Percentiles rank a stretch among this genome's conserved stretches.
These are phyloP conservation scores for Drosophila pruinosa DNA, from an alignment of 1,140 invertebrate genomes.

Conservation along the genomic window DNA sequence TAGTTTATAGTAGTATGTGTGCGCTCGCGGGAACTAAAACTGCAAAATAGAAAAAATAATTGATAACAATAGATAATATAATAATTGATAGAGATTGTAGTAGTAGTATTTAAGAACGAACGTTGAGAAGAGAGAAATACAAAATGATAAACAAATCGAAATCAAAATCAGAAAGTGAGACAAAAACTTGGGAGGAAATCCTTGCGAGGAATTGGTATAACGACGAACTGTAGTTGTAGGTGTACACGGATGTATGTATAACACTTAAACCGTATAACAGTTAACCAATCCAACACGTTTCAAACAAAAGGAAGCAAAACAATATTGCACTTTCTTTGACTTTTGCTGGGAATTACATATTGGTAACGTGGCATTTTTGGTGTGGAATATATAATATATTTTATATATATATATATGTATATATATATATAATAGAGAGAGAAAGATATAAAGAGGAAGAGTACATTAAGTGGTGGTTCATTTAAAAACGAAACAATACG, in stretches of 20 bases:
- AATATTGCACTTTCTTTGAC: neutral
- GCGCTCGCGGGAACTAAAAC: slow-evolving; percentile 7
- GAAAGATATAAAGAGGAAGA: neutral
- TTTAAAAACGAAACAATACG: neutral
- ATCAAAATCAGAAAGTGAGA: slow-evolving; percentile 24
- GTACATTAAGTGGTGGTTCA: slow-evolving; percentile 3
- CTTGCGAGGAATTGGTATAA: slow-evolving; percentile 7
- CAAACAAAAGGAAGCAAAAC: slow-evolving; percentile 34
- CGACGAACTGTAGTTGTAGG: slow-evolving; percentile 7
- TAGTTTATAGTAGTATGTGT: neutral
- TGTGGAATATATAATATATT: neutral
- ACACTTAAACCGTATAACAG: slow-evolving; percentile 54
- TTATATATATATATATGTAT: neutral
- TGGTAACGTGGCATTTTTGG: neutral
- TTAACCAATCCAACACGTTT: slow-evolving; percentile 41
- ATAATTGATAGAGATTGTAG: neutral
- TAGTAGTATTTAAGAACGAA: neutral
- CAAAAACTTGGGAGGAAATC: neutral
- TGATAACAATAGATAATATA: slow-evolving; percentile 1
- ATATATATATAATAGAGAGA: neutral
- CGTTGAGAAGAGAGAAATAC: slow-evolving; percentile 5
- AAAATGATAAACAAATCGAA: slow-evolving; percentile 35
- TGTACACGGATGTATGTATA: slow-evolving; percentile 31
- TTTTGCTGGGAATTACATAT: slow-evolving; percentile 15
- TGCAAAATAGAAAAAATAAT: slow-evolving; percentile 25